Base-by-base conservation (phyloP, 1,140 invertebrate genomes). In the Drosophila ercepeae region DNA sequence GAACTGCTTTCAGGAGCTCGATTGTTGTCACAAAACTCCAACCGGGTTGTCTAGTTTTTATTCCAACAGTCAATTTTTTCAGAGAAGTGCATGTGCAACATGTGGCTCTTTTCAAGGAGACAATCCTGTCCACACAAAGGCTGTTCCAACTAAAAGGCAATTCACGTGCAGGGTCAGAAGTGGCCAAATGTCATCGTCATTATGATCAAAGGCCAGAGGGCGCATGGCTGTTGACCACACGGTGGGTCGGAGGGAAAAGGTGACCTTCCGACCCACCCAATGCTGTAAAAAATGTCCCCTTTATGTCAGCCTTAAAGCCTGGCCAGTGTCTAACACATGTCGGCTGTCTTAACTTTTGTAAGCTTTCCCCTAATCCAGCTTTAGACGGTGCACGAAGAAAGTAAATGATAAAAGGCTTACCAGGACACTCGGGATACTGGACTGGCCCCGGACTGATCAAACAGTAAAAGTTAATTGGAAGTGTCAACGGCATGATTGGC, bases 21-120 rank as follows among this genome's bases (percentile, higher is more conserved):
- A 63, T 78, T 83, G 78, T 83, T 83, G 78, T 78, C 78, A 84
- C 70, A 84, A 84, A 63, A 59, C 79, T 83, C 39, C 59, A 84
- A 70, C 55, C 60, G 65, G 55, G 75, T 67, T 83, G 78, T 67
- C 23, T 48, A 54, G 72, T 50, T 61, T 75, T 73, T 57, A 58
- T 54, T 39, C 49, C 21, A 19, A 32, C 63, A 58, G 44, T 51
- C 4, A 41, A 21, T 27, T 57, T 8, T 39, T 18, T 8, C 6
- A 19, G 14, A 14, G 9, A 8, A n/a, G 8, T n/a, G 5, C 19
- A 1, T 14, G n/a, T 29, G 4, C 55, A 65, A 44, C 72, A 52
- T 46, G 50, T 52, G 52, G 63, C 42, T 49, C 44, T 51, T 59
- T 48, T 69, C 48, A 32, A 79, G 64, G 55, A 64, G 51, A 78